Conservation (phyloP, 2,797 vertebrate species). For the Bradypus variegatus region DNA sequence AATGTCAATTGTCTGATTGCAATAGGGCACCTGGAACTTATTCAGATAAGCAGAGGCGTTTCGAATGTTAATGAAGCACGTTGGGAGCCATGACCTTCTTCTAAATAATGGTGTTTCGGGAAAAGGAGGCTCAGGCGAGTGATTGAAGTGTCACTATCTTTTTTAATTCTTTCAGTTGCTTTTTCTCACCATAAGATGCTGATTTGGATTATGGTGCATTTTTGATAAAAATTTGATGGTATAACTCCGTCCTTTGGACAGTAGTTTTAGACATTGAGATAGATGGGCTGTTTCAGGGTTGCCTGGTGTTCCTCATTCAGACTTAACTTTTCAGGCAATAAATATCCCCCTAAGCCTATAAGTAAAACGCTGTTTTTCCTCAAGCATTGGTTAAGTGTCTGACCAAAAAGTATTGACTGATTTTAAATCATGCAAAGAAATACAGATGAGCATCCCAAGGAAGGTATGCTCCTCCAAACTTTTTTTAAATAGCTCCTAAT, state of each 20-base stretch:
- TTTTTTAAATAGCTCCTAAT: background rate
- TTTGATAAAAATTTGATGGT: background rate
- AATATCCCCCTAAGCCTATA: background rate
- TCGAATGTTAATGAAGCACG: background rate
- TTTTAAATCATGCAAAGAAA: background rate
- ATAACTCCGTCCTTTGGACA: conserved; percentile 38
- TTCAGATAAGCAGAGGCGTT: conserved; percentile 59
- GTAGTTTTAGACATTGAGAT: conserved; percentile 42
- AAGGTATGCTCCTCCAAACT: background rate
- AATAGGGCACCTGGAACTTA: conserved; percentile 58
- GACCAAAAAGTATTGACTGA: background rate
- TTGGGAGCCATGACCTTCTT: conserved; percentile 39
- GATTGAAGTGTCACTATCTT: conserved; percentile 50
- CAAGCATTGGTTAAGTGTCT: background rate
- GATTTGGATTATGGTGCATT: conserved; percentile 40
- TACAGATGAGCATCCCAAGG: background rate
- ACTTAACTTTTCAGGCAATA: conserved; percentile 27
- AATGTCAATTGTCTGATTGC: conserved; percentile 55
- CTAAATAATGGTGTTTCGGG: conserved; percentile 31
- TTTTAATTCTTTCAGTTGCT: conserved; percentile 51
- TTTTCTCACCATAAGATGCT: conserved; percentile 49
- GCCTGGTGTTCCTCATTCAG: conserved; percentile 49
- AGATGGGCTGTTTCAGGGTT: conserved; percentile 22
- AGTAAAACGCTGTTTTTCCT: conserved; percentile 20
- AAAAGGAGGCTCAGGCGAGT: background rate